Evolutionary conservation across 53 echinoderm and acorn worm species (phyloP), one percentile per base, ranked within the genome.

Genomic region (Temnopleurus reevesii): DNA sequence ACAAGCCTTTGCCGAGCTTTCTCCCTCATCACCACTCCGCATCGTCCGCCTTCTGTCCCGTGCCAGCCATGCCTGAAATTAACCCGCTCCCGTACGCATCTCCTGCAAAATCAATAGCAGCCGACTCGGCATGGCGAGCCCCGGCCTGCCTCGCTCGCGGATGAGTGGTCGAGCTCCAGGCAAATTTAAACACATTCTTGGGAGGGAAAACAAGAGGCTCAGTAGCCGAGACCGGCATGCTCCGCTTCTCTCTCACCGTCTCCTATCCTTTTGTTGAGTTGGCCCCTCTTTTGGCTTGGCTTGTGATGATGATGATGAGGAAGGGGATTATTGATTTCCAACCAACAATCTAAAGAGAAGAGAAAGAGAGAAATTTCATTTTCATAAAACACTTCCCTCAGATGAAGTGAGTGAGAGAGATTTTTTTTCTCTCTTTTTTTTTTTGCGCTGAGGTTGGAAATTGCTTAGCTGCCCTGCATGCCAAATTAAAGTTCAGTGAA

Each of bases 11-110:
- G 3, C 19, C 55, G 54, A 49, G 83, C 49, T 27, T 41, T 49
- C 79, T 45, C 79, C 46, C 30, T 29, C 49, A 36, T 25, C 45
- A 43, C 49, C 65, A 15, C 65, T 65, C 65, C 25, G 27, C 18
- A 15, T 65, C 65, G 29, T 29, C 33, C n/a, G 27, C 65, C 17
- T 18, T 79, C 79, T n/a, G 15, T 49, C 79, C 79, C 5, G 46
- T 49, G 10, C 6, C 55, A 25, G 12, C 83, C 49, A 55, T 55
- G 83, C 83, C 33, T 55, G 83, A 83, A 83, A 83, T 83, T 83
- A 83, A 83, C 83, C 83, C 83, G 83, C 83, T 83, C 55, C 54
- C 83, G 35, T 83, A 55, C 83, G 83, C 83, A 83, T 83, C 83
- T 30, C 83, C 56, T 31, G 21, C 83, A 55, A 83, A 83, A 83